phyloP scores from a whole-genome alignment of 2,113 vertebrate genomes.

The Alligator sinensis region DNA sequence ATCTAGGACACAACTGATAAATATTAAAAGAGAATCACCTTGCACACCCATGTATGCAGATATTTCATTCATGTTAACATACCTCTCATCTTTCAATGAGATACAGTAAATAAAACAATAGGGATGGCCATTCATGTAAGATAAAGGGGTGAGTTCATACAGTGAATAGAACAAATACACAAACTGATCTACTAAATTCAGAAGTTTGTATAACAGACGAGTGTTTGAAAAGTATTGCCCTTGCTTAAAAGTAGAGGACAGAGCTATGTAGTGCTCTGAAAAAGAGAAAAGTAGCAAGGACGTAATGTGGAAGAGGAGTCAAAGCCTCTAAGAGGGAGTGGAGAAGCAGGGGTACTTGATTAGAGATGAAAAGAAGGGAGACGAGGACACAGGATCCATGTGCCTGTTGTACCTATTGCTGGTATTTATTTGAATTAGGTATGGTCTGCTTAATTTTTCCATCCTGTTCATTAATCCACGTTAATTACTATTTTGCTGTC shows the following conservation, averaged over 20 bases:
- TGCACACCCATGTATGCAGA: background rate
- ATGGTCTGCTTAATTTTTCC: no score
- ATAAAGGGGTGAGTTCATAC: no score
- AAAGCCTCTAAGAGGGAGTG: background rate
- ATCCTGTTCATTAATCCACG: background rate
- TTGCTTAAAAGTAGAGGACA: background rate
- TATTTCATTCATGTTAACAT: background rate
- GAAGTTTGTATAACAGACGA: no score
- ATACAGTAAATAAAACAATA: background rate
- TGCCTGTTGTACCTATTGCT: background rate
- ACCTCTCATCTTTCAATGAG: background rate
- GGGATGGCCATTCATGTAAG: no score
- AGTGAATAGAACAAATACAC: no score
- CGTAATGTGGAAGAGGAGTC: background rate
- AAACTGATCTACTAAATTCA: no score
- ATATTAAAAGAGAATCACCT: background rate
- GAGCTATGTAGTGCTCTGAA: background rate
- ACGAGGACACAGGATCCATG: background rate
- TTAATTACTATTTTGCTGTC: background rate
- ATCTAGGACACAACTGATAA: background rate
- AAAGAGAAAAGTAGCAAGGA: background rate
- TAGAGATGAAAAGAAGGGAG: background rate
- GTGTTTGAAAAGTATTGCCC: background rate
- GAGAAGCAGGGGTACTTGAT: background rate
- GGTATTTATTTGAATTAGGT: background rate